Conservation (phyloP, 2,113 vertebrate genomes). For the Coturnix japonica region DNA sequence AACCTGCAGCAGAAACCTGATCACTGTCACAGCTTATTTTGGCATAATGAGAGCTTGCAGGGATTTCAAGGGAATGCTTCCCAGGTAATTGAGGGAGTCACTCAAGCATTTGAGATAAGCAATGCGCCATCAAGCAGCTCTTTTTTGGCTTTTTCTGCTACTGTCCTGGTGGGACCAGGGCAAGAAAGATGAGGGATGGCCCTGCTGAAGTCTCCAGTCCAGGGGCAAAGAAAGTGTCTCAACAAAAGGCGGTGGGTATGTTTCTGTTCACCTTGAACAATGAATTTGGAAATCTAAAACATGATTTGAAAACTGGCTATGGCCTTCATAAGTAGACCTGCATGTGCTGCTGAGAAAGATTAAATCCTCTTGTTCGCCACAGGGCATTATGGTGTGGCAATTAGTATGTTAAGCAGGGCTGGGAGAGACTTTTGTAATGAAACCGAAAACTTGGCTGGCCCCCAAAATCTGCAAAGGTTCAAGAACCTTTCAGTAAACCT, state of each 20-base stretch:
- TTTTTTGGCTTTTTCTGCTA: not conserved
- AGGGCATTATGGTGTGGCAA: not conserved
- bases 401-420: slow-evolving; percentile 28
- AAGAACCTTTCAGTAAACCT: slow-evolving; percentile 37
- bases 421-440: slow-evolving; percentile 24
- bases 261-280: not conserved
- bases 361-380: slow-evolving; percentile 6
- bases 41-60: not conserved
- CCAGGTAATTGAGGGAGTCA: not conserved
- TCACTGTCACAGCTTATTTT: not conserved
- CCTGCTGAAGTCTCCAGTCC: not conserved
- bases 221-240: not conserved
- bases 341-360: not conserved
- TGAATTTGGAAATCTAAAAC: not conserved
- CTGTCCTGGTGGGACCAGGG: not conserved
- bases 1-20: not conserved
- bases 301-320: not conserved
- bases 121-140: not conserved
- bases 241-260: accelerated
- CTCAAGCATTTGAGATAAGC: not conserved
- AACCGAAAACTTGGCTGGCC: not conserved
- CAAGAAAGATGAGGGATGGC: not conserved
- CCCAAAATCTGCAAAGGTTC: slow-evolving; percentile 9
- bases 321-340: not conserved
- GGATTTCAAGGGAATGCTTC: not conserved